Evolutionary conservation across 2,888 invertebrate genomes (phyloP), one percentile per base, ranked within the genome.

Genomic region (Cephonodes hylas): DNA sequence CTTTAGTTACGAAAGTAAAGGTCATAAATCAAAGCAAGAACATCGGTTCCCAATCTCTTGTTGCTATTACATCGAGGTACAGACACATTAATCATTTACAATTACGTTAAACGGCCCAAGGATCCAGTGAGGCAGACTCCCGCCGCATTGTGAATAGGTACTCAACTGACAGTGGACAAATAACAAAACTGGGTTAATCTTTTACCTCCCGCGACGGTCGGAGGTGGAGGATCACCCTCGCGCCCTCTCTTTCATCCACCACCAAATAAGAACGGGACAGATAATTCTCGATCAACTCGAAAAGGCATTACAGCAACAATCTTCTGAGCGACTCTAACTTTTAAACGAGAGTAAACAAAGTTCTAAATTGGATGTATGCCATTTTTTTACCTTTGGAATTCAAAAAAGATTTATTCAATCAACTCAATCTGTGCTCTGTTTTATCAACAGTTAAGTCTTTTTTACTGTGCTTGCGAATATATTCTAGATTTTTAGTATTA

Each of bases 181-280:
- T 91, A 91, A 91, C 91, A 90, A 91, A 91, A 92, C 91, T 92
- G 89, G 91, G 91, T 92, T 92, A 92, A 92, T 91, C 91, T 91
- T 91, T 91, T 86, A 86, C 91, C 91, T 85, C 91, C 91, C 90
- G 86, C 81, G 66, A 81, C 71, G 79, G 68, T 71, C 65, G 81
- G 89, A 86, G 88, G 84, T 83, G 80, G 89, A 85, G 87, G 81
- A 74, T 83, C 89, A 86, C 89, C 91, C 90, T 75, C 66, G 48
- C 63, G 66, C 66, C 80, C 73, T 89, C 89, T 82, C 89, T 79
- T 77, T 90, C 84, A 68, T 59, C 60, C 70, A 59, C 66, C 74
- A 82, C 79, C 76, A 74, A 80, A 86, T 82, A 79, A 80, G 86
- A 88, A 84, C 85, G 78, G 82, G 90, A 91, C 78, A 79, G 79